phyloP scores from a whole-genome alignment of 2,888 invertebrate species.

The Meteorus cinctellus region DNA sequence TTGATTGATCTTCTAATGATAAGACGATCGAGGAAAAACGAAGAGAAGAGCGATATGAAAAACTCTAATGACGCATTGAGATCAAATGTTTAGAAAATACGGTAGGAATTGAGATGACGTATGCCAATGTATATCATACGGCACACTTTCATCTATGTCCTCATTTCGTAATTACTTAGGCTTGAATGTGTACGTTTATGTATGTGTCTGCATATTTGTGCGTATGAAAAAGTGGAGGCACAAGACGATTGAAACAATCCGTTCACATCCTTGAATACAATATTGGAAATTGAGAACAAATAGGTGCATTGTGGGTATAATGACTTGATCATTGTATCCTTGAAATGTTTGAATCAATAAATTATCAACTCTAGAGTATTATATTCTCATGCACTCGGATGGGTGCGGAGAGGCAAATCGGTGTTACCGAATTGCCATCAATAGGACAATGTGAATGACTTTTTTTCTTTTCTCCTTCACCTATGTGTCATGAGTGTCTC shows the following conservation, averaged over 20 bases:
- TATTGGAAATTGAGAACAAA: not conserved
- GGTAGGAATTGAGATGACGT: not conserved
- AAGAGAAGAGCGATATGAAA: not conserved
- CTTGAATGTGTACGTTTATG: not conserved
- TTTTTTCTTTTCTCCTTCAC: not conserved
- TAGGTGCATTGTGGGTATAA: not conserved
- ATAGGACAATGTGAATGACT: not conserved
- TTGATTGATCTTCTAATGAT: not conserved
- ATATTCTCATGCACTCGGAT: not conserved
- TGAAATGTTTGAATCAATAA: not conserved
- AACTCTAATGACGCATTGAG: not conserved
- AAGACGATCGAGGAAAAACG: not conserved
- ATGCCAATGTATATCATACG: not conserved
- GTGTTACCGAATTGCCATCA: not conserved
- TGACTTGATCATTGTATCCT: not conserved
- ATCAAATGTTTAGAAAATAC: not conserved
- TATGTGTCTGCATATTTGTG: too few species aligned
- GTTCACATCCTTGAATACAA: not conserved
- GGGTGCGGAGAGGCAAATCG: not conserved
- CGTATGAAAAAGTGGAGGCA: not conserved
- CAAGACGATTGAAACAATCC: not conserved
- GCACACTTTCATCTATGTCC: constrained; percentile 21
- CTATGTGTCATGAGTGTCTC: not conserved
- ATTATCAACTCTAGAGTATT: not conserved
- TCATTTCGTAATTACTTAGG: not conserved